Evolutionary conservation across 2,797 vertebrate genomes (phyloP), one percentile per base, ranked within the genome.

Genomic region (Ibycter americanus): DNA sequence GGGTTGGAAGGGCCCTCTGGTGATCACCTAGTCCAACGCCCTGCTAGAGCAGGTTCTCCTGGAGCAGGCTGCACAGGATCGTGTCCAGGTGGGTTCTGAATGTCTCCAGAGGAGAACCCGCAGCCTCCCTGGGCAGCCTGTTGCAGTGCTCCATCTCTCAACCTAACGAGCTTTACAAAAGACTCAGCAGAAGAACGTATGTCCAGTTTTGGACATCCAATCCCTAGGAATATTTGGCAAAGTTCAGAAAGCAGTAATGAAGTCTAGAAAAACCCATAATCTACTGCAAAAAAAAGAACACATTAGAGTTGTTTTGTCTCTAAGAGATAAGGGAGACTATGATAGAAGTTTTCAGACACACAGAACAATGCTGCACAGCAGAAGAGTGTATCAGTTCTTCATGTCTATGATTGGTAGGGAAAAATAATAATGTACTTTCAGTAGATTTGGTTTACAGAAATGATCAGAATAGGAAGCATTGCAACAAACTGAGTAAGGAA

Each of bases 261-360:
- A 52, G 20, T 44, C 11, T 32, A 27, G 40, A 68, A 62, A 26
- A 52, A 44, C 3, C 1, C 12, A 62, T 14, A 40, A 52, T 32
- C 16, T 72, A 52, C 23, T 2, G 7, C 8, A 1, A 0, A 0
- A 22, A 8, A 5, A 22, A 12, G 6, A 20, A 5, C 3, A 3
- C 2, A 55, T 72, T 32, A 29, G 19, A 89, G n/a, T 40, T 54
- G 25, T 31, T 87, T 71, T 34, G n/a, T 79, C 46, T 91, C n/a
- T 21, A 47, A 74, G 21, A 87, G 32, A 44, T 76, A 85, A 85
- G 49, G 76, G 27, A 76, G 8, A 68, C 22, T 15, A 11, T 2
- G 34, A 23, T 54, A 54, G 68, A 29, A 44, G 36, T 61, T 68
- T 65, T 85, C 66, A 84, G 67, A 54, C n/a, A 67, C 27, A 61